A percentile compares a stretch with the other conserved stretches of the same genome.
Conservation (phyloP, 2,888 invertebrate species). For the Drosophila merina region DNA sequence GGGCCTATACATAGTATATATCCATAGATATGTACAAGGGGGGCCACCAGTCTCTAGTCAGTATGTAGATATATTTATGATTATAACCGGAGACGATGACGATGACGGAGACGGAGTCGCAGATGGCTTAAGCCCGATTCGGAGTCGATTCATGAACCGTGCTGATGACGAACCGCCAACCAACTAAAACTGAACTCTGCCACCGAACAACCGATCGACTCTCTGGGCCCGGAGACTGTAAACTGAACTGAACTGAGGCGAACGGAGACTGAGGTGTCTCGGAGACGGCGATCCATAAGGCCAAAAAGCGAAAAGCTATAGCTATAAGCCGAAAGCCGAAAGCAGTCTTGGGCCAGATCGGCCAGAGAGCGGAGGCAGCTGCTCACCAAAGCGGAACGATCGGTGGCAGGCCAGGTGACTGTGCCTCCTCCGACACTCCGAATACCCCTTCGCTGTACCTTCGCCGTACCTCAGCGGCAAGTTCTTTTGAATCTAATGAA, state of each 20-base stretch:
- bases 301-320: slow-evolving; percentile 59
- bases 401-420: slow-evolving; percentile 33
- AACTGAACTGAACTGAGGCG: slow-evolving; percentile 11
- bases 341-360: slow-evolving; percentile 56
- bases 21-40: slow-evolving; percentile 12
- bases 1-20: slow-evolving; percentile 52
- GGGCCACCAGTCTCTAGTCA: slow-evolving; percentile 30
- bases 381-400: slow-evolving; percentile 75
- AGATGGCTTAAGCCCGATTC: slow-evolving; percentile 19
- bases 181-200: slow-evolving; percentile 49
- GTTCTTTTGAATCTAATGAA: slow-evolving; percentile 75
- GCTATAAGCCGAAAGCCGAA: slow-evolving; percentile 54
- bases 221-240: slow-evolving; percentile 37
- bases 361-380: slow-evolving; percentile 59
- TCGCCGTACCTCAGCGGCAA: slow-evolving; percentile 55
- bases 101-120: slow-evolving; percentile 29
- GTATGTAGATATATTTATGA: slow-evolving; percentile 74
- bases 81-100: slow-evolving; percentile 63
- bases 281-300: slow-evolving; percentile 62
- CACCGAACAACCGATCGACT: slow-evolving; percentile 27
- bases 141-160: slow-evolving; percentile 62
- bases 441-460: not conserved
- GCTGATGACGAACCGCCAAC: slow-evolving; percentile 75
- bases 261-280: slow-evolving; percentile 3
- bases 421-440: slow-evolving; percentile 5